Evolutionary conservation across 2,113 vertebrate species (phyloP), one percentile per base, ranked within the genome.

Genomic region (Lampris incognitus): DNA sequence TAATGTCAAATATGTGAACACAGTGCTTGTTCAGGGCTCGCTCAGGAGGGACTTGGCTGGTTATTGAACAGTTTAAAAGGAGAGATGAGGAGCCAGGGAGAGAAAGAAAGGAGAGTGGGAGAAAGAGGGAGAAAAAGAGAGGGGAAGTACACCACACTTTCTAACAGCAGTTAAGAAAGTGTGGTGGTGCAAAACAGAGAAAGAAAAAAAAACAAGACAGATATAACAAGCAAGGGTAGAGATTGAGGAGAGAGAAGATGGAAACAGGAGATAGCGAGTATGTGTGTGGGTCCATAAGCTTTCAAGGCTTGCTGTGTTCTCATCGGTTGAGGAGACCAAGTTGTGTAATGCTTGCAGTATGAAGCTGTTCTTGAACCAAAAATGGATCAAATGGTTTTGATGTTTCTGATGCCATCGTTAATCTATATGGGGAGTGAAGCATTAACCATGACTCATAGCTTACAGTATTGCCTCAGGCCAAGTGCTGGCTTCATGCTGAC

Each of bases 1-100:
- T 79, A 74, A 77, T 77, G 75, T 88, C 79, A 85, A 51, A 77
- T 13, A 46, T 42, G n/a, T 72, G 79, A 85, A 87, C 80, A 89
- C 78, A 85, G 68, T 57, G 65, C 66, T 56, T 40, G 50, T 76
- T 52, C 48, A 62, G 68, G 24, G 3, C 46, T 66, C 59, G 24
- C 41, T 57, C 71, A 61, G 58, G 48, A 13, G 40, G 64, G 78
- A 78, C 69, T 59, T 72, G 52, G 86, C 57, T 59, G 69, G 76
- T 83, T 70, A 55, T 38, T 77, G 54, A 58, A 52, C 55, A 67
- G 63, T 69, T 54, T n/a, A 40, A 77, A 72, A 87, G 72, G 73
- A 88, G 75, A 38, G 40, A 52, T 37, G n/a, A 39, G 3, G 37
- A 39, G 4, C 6, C 6, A 11, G 24, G 11, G 24, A 38, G 64